These are phyloP conservation scores for Cosmia pyralina DNA, from an alignment of 2,888 invertebrate species.

Conservation along the genomic window DNA sequence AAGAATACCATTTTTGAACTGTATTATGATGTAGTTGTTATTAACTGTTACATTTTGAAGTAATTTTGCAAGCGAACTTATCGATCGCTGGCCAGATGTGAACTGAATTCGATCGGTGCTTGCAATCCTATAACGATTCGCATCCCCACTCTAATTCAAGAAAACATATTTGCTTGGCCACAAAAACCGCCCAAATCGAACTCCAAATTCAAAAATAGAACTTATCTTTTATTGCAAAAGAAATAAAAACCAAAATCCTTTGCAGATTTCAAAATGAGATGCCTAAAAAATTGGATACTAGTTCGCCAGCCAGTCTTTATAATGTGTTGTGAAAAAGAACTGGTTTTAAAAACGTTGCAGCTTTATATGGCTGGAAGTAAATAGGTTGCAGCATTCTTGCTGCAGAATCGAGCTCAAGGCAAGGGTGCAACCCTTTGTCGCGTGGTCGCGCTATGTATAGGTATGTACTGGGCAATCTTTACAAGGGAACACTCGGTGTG, in stretches of 20 bases:
- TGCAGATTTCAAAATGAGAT: slow-evolving; percentile 23
- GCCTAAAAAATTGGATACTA: slow-evolving; percentile 35
- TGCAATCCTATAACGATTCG: slow-evolving; percentile 63
- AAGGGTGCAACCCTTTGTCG: slow-evolving; percentile 81
- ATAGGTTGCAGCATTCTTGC: slow-evolving; percentile 76
- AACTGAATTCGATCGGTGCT: slow-evolving; percentile 56
- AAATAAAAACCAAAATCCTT: slow-evolving; percentile 45
- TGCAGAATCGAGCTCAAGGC: slow-evolving; percentile 83
- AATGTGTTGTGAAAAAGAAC: slow-evolving; percentile 58
- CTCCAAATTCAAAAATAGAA: slow-evolving; percentile 3
- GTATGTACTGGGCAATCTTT: slow-evolving; percentile 61
- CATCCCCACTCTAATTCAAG: slow-evolving; percentile 64
- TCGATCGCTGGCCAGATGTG: slow-evolving; percentile 63
- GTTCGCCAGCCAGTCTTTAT: slow-evolving; percentile 62
- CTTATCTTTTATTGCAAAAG: slow-evolving; percentile 5
- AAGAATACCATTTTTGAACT: not conserved
- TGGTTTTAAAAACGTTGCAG: slow-evolving; percentile 60
- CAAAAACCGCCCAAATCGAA: slow-evolving; percentile 14
- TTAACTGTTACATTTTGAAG: slow-evolving; percentile 40
- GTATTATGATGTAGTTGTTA: not conserved
- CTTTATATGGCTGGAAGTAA: slow-evolving; percentile 65
- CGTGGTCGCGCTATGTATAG: slow-evolving; percentile 50
- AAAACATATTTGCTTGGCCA: slow-evolving; percentile 46
- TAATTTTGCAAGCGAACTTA: slow-evolving; percentile 46
- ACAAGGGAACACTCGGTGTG: slow-evolving; percentile 60